A percentile compares a stretch with the other conserved stretches of the same genome.
Evolutionary conservation across 2,797 vertebrate genomes (phyloP).

Genomic region (Synanceia verrucosa): DNA sequence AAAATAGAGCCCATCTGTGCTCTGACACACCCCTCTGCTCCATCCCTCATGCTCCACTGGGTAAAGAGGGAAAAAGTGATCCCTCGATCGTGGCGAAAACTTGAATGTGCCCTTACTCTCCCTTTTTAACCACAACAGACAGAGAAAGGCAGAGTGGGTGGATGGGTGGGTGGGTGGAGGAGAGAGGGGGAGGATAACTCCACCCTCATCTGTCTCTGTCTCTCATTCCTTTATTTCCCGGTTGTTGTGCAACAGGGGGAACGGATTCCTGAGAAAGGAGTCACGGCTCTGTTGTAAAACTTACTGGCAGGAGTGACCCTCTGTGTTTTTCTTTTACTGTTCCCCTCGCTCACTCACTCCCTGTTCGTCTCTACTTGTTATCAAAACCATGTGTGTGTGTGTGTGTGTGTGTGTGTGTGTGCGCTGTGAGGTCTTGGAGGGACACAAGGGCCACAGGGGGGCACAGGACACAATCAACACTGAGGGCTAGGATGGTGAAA

Average conservation of each 20-base stretch:
- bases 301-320: slow-evolving; percentile 83
- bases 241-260: slow-evolving; percentile 83
- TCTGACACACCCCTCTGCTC: slow-evolving; percentile 62
- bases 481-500: slow-evolving; percentile 7
- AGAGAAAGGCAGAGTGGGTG: not conserved
- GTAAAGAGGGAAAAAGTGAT: slow-evolving; percentile 68
- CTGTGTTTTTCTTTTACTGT: slow-evolving; percentile 79
- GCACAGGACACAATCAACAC: slow-evolving; percentile 52
- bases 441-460: slow-evolving; percentile 78
- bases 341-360: slow-evolving; percentile 69
- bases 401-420: slow-evolving; percentile 38
- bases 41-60: slow-evolving; percentile 24
- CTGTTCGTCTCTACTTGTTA: slow-evolving; percentile 72
- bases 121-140: slow-evolving; percentile 44
- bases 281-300: slow-evolving; percentile 87
- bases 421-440: slow-evolving; percentile 69
- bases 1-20: slow-evolving; percentile 78
- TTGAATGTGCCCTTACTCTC: slow-evolving; percentile 49
- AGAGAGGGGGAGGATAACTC: slow-evolving; percentile 26
- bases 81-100: slow-evolving; percentile 39
- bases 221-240: slow-evolving; percentile 77
- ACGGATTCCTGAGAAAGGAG: slow-evolving; percentile 85
- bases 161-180: slow-evolving; percentile 1
- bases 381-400: slow-evolving; percentile 85
- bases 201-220: slow-evolving; percentile 73